Evolutionary conservation across 2,888 invertebrate species (phyloP), one percentile per base, ranked within the genome.

Genomic region (Lathronympha strigana): DNA sequence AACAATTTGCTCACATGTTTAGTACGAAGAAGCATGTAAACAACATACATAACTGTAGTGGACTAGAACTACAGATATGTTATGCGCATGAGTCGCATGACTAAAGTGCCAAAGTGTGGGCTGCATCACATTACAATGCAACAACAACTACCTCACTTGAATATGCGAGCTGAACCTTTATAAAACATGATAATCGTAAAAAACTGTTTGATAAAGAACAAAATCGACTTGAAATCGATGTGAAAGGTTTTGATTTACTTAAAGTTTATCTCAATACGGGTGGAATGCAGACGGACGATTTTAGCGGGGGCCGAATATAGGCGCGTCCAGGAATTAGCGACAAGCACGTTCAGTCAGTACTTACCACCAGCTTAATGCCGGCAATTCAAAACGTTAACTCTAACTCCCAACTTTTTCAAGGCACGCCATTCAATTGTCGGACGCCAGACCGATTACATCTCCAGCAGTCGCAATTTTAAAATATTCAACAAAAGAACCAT

Each of bases 241-340:
- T 21, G 17, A 40, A 5, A 4, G 8, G 11, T 55, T 25, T 55
- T 55, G 40, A 28, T 43, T 55, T 54, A 38, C 23, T 54, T 43
- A 6, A 17, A 19, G 15, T 23, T 45, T 54, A 53, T 62, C 62
- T 54, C 36, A 62, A 62, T 47, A 19, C 62, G 47, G 23, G 31
- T 17, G 61, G 45, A 62, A 62, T 28, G 62, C 54, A 62, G 54
- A 54, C 54, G 54, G 45, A 36, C 62, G 25, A 15, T 47, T 61
- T 53, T 61, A 61, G 62, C 62, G 25, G 28, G n/a, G 13, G 45
- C 62, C 54, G 45, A 36, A 47, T 62, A 62, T 62, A 62, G 54
- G 62, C 62, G 36, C 25, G 53, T 19, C 38, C 17, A 17, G 55
- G 55, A 40, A 55, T 55, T 55, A 43, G 40, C 55, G 55, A 53